Base-by-base conservation (phyloP, 2,888 invertebrate species). In the Meta bourneti region DNA sequence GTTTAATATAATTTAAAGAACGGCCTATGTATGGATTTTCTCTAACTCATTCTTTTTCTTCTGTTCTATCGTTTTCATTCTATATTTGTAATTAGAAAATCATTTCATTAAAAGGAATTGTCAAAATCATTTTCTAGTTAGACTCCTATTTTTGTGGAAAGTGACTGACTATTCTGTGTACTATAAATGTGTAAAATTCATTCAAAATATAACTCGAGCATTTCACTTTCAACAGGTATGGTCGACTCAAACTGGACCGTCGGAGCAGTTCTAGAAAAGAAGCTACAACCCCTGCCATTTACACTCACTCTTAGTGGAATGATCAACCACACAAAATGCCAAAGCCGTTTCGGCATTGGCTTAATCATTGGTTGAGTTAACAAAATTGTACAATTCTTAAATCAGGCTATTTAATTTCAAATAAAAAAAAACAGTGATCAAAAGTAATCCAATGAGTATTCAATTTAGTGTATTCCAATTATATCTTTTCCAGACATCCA, bases 241-340 rank as follows among this genome's bases (percentile, higher is more conserved):
- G 96, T 98, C 84, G 98, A 98, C 95, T 97, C 98, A 77, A 98
- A 98, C 95, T 98, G 98, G 98, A 97, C 97, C 93, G 97, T 99
- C 11, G 98, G 98, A 85, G 98, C 98, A 0, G 98, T 98, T 2
- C 95, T 99, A 94, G 99, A 99, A 95, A 99, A 99, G 95, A 98
- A 98, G 95, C 96, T 99, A 72, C 97, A 97, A 94, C 99, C 99
- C 0, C 95, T 99, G 94, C 99, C 99, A 79, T 98, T 99, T 95
- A 97, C 98, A 9, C 97, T 99, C 94, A 97, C 98, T 7, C 96
- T 99, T 72, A 98, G 98, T 94, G 99, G 98, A 89, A 96, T 98
- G 95, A 96, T 98, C 94, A 99, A 98, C 96, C 99, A 99, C 95
- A 96, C 96, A 93, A 99, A 99, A 95, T 97, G 97, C 95, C 97